Conservation (phyloP, 2,113 vertebrate genomes). For the Fregata magnificens region DNA sequence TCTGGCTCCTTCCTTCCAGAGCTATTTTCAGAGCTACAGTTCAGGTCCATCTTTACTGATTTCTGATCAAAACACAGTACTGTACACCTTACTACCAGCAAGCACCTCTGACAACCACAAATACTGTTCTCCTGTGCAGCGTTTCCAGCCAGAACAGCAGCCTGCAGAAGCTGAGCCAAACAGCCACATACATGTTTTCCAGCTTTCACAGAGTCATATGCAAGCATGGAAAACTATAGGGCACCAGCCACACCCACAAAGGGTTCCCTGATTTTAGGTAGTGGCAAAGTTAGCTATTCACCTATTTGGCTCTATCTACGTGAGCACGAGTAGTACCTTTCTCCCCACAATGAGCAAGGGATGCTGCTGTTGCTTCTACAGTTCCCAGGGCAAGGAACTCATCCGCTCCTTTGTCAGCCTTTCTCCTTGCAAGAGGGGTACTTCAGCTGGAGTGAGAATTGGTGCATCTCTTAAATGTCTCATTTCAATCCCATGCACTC, state of each 20-base stretch:
- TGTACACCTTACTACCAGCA: background rate
- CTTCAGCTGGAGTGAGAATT: background rate
- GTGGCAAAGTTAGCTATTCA: background rate
- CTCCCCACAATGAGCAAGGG: background rate
- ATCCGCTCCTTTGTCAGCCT: background rate
- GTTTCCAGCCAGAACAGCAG: background rate
- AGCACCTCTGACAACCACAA: background rate
- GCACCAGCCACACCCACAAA: background rate
- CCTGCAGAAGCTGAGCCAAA: background rate
- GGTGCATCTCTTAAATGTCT: background rate
- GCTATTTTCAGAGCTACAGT: background rate
- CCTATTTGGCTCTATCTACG: accelerated
- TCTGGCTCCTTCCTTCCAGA: background rate
- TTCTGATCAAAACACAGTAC: background rate
- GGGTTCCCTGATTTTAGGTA: background rate
- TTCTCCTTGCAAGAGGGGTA: background rate
- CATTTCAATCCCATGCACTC: background rate
- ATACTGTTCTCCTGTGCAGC: background rate
- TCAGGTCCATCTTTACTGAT: background rate
- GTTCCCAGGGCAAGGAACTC: background rate
- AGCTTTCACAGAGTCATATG: background rate
- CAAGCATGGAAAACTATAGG: background rate
- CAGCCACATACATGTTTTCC: background rate
- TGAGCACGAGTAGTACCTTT: background rate
- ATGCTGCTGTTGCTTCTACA: background rate